Evolutionary conservation across 1,140 invertebrate species (phyloP), one percentile per base, ranked within the genome.

Genomic region (Pseudachorutes palmiensis): DNA sequence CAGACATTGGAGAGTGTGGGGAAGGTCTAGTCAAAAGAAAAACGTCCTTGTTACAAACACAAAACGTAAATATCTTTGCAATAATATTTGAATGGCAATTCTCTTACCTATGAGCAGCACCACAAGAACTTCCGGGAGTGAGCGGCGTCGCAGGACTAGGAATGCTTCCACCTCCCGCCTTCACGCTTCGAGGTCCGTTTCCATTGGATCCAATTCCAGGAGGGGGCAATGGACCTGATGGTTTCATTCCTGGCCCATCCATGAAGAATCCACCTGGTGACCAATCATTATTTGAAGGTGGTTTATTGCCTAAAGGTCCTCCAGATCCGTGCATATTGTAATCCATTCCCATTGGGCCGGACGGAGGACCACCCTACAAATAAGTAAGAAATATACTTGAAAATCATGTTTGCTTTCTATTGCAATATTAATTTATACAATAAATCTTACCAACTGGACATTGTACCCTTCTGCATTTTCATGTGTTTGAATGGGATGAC

Each of bases 401-500:
- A n/a, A n/a, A n/a, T n/a, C n/a, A n/a, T n/a, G n/a, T n/a, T n/a
- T n/a, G n/a, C n/a, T n/a, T 62, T 36, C 32, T 51, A 29, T 22
- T 32, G 58, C 29, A 60, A 64, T 51, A 12, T 59, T 22, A 51
- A 1, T 30, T 51, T 26, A n/a, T 32, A 19, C 59, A 32, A 28
- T 29, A 58, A 41, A 32, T 22, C 61, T 78, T 55, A 79, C 75
- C 60, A 76, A 36, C 45, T 28, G 76, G 64, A 76, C 80, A 76
- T 81, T 78, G 31, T 74, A 66, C 76, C 74, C 48, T 49, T 68
- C 68, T 51, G 74, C 63, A 59, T 71, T 72, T 14, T 68, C 70
- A 64, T 68, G 72, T 41, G 70, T 68, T 19, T 67, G 74, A 45
- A 72, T 68, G 14, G 72, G 70, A 61, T 67, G 69, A 45, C 66